Evolutionary conservation across 2,888 invertebrate genomes (phyloP).

Genomic region (Ctena decussata): DNA sequence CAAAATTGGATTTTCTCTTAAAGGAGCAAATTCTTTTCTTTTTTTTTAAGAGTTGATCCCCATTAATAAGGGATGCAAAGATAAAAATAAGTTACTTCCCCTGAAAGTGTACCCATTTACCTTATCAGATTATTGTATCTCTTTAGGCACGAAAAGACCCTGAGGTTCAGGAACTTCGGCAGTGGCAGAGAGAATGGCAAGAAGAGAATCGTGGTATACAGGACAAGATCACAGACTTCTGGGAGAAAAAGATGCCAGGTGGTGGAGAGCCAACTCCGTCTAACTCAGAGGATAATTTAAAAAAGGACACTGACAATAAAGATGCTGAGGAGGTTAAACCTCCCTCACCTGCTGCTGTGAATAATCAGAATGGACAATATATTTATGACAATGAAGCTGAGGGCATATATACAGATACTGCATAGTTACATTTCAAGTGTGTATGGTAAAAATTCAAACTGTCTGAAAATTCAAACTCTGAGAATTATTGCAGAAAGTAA

Average conservation of each 20-base stretch:
- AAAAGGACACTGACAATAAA: constrained; percentile 25
- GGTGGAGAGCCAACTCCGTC: constrained; percentile 51
- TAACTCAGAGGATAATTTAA: constrained; percentile 18
- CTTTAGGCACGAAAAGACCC: constrained; percentile 84
- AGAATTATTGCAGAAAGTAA: too few relatives aligned
- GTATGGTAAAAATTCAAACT: too few relatives aligned
- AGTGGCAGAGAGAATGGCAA: constrained; percentile 87
- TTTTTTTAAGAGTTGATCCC: too few relatives aligned
- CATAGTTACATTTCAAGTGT: too few relatives aligned
- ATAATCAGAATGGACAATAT: too few relatives aligned
- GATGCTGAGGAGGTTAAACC: not conserved
- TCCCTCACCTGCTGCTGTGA: not conserved
- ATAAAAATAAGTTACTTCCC: too few relatives aligned
- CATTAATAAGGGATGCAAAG: too few relatives aligned
- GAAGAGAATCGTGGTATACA: constrained; percentile 83
- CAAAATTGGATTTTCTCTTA: too few relatives aligned
- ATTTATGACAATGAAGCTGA: not conserved
- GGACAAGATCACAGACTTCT: constrained; percentile 84
- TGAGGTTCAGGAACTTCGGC: constrained; percentile 85
- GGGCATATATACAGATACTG: not conserved
- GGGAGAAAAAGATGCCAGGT: constrained; percentile 83
- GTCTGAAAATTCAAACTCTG: too few relatives aligned
- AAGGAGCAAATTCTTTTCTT: too few relatives aligned
- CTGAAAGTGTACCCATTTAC: too few relatives aligned
- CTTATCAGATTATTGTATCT: too few relatives aligned